Conservation (phyloP, 1,140 invertebrate genomes). For the Pissodes strobi region DNA sequence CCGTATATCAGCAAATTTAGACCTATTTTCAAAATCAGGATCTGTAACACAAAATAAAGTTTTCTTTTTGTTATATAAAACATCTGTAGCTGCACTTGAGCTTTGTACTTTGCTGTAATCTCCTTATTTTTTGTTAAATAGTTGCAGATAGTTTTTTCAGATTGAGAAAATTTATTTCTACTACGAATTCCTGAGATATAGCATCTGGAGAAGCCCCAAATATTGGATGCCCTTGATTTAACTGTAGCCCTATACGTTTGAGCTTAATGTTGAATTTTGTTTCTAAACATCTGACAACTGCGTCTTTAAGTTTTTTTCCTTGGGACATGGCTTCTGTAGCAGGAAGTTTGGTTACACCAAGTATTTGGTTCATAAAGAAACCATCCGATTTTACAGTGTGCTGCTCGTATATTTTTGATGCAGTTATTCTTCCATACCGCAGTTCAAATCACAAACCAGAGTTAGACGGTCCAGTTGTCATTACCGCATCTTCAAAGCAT, state of each 20-base stretch:
- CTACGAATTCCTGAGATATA: constrained; percentile 55
- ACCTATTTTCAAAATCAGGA: constrained; percentile 39
- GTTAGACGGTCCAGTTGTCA: constrained; percentile 33
- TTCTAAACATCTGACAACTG: constrained; percentile 40
- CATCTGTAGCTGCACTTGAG: constrained; percentile 61
- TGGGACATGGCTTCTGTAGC: constrained; percentile 47
- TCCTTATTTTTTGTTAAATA: constrained; percentile 32
- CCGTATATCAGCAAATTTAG: constrained; percentile 19
- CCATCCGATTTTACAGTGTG: constrained; percentile 51
- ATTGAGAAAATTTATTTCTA: constrained; percentile 58
- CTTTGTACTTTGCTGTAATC: constrained; percentile 55
- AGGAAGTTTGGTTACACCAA: constrained; percentile 46
- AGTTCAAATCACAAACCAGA: constrained; percentile 51
- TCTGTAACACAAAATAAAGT: constrained; percentile 38
- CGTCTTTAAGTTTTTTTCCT: constrained; percentile 49
- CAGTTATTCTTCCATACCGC: constrained; percentile 54
- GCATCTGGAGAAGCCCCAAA: constrained; percentile 58
- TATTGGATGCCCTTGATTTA: constrained; percentile 37
- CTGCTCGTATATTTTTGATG: constrained; percentile 54
- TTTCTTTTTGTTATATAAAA: constrained; percentile 46
- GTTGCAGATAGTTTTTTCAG: constrained; percentile 53
- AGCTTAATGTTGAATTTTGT: constrained; percentile 19
- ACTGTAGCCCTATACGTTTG: constrained; percentile 36
- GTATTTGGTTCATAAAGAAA: constrained; percentile 45
- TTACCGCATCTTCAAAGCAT: constrained; percentile 34